phyloP scores from a whole-genome alignment of 1,140 invertebrate genomes.

The Diabrotica undecimpunctata region DNA sequence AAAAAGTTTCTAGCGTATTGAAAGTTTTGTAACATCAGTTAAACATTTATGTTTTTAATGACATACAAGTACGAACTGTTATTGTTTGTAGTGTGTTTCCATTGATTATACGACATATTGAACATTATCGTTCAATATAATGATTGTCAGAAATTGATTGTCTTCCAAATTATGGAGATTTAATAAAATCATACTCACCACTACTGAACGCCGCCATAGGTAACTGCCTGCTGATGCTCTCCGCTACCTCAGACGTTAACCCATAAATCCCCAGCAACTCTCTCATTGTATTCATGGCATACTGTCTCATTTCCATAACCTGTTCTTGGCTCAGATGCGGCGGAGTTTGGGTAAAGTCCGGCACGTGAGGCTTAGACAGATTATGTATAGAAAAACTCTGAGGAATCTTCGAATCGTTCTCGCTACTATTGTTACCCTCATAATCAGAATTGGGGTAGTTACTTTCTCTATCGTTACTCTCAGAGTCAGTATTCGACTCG shows the following conservation, averaged over 20 bases:
- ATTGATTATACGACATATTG: no score
- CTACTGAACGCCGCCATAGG: conserved; percentile 45
- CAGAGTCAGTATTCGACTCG: conserved; percentile 33
- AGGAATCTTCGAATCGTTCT: conserved; percentile 42
- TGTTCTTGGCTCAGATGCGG: conserved; percentile 31
- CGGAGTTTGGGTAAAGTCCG: conserved; percentile 16
- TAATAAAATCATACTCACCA: conserved; percentile 35
- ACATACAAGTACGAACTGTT: no score
- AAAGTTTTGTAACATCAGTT: no score
- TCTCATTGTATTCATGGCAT: conserved; percentile 72
- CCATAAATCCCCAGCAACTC: conserved; percentile 71
- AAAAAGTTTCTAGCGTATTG: no score
- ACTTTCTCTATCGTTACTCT: conserved; percentile 17
- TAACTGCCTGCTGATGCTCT: conserved; percentile 56
- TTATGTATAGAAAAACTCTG: conserved; percentile 46
- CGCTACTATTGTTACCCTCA: conserved; percentile 31
- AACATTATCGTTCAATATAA: no score
- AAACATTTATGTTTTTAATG: no score
- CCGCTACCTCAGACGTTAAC: conserved; percentile 58
- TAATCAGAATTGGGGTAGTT: conserved; percentile 30
- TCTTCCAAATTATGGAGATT: no score
- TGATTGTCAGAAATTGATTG: no score
- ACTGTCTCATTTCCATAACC: conserved; percentile 57
- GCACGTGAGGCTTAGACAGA: conserved; percentile 43
- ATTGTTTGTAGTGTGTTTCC: no score